Evolutionary conservation across 1,140 invertebrate species (phyloP).

Genomic region (Dinoponera quadriceps): DNA sequence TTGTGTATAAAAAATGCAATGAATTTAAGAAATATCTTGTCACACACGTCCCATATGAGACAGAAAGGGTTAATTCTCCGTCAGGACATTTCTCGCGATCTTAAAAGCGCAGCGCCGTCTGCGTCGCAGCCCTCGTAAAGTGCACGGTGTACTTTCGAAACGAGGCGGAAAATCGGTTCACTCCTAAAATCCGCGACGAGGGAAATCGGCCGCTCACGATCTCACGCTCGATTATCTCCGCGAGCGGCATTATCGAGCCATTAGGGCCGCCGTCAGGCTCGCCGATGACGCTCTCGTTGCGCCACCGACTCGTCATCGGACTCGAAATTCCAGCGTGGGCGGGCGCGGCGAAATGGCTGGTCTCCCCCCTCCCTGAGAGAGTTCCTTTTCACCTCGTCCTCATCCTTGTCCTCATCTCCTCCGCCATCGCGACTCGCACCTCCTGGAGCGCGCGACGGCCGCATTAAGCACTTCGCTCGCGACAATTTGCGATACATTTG

Average conservation of each 20-base stretch:
- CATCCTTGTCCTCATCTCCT: slow-evolving; percentile 62
- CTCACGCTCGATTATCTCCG: slow-evolving; percentile 82
- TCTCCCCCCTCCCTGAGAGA: slow-evolving; percentile 71
- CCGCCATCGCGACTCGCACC: slow-evolving; percentile 60
- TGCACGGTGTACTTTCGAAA: slow-evolving; percentile 32
- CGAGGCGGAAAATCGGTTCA: slow-evolving; percentile 60
- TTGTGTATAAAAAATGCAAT: neutral
- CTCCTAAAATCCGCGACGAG: slow-evolving; percentile 57
- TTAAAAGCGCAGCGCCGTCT: slow-evolving; percentile 7
- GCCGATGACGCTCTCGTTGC: slow-evolving; percentile 76
- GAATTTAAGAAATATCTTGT: neutral
- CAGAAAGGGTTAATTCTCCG: neutral
- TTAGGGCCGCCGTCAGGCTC: slow-evolving; percentile 75
- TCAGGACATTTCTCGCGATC: neutral
- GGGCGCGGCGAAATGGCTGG: slow-evolving; percentile 68
- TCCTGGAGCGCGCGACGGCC: slow-evolving; percentile 71
- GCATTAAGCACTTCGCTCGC: slow-evolving; percentile 84
- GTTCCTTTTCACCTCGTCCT: slow-evolving; percentile 58
- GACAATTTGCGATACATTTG: slow-evolving; percentile 86
- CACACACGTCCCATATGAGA: neutral
- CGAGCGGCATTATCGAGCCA: slow-evolving; percentile 81
- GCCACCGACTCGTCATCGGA: slow-evolving; percentile 76
- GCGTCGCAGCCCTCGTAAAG: neutral
- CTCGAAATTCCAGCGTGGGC: slow-evolving; percentile 73
- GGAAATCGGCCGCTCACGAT: slow-evolving; percentile 74